Evolutionary conservation across 2,113 vertebrate genomes (phyloP), one percentile per base, ranked within the genome.

Genomic region (Girardinichthys multiradiatus): DNA sequence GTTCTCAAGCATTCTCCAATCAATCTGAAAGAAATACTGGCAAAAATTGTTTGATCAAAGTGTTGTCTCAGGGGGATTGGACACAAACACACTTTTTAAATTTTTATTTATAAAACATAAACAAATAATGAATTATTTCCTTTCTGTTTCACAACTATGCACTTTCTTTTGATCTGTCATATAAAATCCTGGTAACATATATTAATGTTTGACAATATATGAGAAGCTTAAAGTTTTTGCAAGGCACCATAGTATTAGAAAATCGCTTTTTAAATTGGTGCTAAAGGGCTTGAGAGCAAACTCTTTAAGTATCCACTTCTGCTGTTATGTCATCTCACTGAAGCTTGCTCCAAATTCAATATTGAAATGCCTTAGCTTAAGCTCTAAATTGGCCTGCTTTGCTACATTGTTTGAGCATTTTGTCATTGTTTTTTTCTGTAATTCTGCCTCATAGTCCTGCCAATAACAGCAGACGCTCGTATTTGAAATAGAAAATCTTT

Each of bases 391-490:
- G 77, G 65, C 59, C 45, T 45, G 24, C 64, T 75, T 48, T 42
- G 67, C 66, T 74, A 28, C 61, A 82, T 42, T 70, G 64, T 80
- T 87, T 72, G 19, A 79, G 70, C 66, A 35, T 37, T 83, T 62
- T 82, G 54, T 62, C 64, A 57, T 72, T 68, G 27, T 64, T 77
- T 37, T 72, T 54, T 35, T 42, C 64, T 35, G 77, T 66, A 72
- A 70, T 24, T 1, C 51, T 80, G 74, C 61, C 31, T 68, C 30
- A 27, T 62, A 31, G 15, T 64, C 77, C 57, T 69, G 64, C 70
- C 72, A 79, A 76, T 63, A 76, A 70, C 27, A 68, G 29, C 61
- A 30, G 57, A 59, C 60, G 45, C 15, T 10, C 11, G 72, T 63
- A 66, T 74, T 68, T 73, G 61, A 58, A 68, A 64, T 67, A 68